A percentile compares a stretch with the other conserved stretches of the same genome.
Evolutionary conservation across 1,140 invertebrate species (phyloP).

Genomic region (Cylas formicarius): DNA sequence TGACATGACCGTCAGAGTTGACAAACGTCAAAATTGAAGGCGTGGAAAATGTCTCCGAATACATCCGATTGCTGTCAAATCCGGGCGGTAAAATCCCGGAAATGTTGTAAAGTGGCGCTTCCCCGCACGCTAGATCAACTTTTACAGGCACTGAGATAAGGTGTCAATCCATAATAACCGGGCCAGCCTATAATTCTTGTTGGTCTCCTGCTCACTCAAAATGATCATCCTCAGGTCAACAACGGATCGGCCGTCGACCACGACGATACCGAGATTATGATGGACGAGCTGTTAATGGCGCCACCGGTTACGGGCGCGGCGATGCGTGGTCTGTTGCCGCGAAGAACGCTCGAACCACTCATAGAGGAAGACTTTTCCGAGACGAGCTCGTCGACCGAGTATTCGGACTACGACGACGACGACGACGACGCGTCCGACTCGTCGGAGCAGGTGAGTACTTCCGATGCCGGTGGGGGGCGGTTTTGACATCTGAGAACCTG

Average conservation of each 20-base stretch:
- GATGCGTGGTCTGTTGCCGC: conserved; percentile 55
- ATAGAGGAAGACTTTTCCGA: conserved; percentile 60
- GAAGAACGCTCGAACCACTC: conserved; percentile 59
- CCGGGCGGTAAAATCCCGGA: no score
- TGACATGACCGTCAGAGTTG: no score
- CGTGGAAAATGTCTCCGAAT: no score
- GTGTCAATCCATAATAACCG: not conserved
- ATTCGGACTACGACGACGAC: conserved; percentile 32
- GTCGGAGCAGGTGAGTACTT: conserved; percentile 50
- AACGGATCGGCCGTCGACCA: conserved; percentile 52
- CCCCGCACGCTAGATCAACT: no score
- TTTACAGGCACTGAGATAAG: no score
- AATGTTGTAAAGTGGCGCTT: no score
- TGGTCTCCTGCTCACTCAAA: no score
- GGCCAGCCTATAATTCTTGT: no score
- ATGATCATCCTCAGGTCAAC: conserved; percentile 34
- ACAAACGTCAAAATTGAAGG: no score
- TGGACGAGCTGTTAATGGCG: conserved; percentile 63
- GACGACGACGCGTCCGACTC: conserved; percentile 45
- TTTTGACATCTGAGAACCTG: conserved; percentile 19
- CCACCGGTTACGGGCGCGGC: conserved; percentile 59
- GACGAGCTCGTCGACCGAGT: conserved; percentile 39
- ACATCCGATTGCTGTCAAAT: no score
- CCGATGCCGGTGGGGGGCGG: not conserved
- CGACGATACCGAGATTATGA: conserved; percentile 63